Percentiles rank a stretch among this genome's conserved stretches.
Conservation (phyloP, 2,113 vertebrate species). For the Bubo blakistoni region DNA sequence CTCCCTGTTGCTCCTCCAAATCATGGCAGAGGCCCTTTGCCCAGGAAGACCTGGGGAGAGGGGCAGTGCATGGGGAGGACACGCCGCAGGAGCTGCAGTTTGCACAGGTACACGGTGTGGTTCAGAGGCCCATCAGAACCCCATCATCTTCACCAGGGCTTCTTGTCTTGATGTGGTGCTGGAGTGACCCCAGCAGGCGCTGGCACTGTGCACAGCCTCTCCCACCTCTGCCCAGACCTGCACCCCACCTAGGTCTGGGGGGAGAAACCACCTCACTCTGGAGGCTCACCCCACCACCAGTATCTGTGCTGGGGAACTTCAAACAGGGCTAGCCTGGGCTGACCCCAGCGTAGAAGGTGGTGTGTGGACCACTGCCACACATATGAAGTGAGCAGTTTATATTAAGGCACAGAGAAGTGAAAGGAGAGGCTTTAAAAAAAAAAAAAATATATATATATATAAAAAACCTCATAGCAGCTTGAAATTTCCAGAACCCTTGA, state of each 20-base stretch:
- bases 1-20: neutral
- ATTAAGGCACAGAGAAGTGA: neutral
- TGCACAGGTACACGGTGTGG: neutral
- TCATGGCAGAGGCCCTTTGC: neutral
- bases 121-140: neutral
- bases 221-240: neutral
- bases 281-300: neutral
- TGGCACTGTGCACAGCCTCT: rapidly evolving
- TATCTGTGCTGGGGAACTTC: neutral
- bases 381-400: neutral
- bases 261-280: neutral
- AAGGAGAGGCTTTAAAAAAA: neutral
- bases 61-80: rapidly evolving
- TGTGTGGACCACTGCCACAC: neutral
- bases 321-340: neutral
- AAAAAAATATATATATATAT: neutral
- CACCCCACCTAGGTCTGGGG: neutral
- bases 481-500: neutral
- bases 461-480: neutral
- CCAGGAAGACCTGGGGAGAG: neutral
- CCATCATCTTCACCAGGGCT: neutral
- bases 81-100: rapidly evolving
- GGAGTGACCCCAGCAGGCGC: neutral
- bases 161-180: neutral
- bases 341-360: neutral